Evolutionary conservation across 2,113 vertebrate genomes (phyloP), one percentile per base, ranked within the genome.

Genomic region (Aythya baeri): DNA sequence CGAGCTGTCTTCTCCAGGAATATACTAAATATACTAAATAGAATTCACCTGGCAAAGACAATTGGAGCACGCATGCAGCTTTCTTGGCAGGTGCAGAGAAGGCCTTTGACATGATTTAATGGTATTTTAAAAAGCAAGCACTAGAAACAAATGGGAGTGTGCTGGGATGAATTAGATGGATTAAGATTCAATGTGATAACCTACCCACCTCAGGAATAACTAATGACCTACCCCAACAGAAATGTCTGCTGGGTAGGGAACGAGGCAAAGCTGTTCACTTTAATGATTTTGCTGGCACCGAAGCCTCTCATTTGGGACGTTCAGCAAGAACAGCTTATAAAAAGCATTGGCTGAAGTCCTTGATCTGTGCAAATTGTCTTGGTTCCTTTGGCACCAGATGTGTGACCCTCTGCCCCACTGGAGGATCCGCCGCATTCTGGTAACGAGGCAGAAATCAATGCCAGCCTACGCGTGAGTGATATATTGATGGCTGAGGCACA

Each of bases 151-250:
- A 96, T 76, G 94, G 71, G 77, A 82, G 77, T 92, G 74, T 38
- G 38, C 74, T 88, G 94, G 93, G 94, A 89, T 91, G 88, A 93
- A 96, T 96, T 96, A 97, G 94, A 76, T 91, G 83, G 92, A 96
- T 96, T 96, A 94, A 92, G 93, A 93, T 95, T 93, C 92, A 75
- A 86, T 96, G 83, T 0, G 91, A 95, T 96, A 96, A 95, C 93
- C 94, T 89, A 93, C 94, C 73, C 87, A 96, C 86, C 92, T 92
- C 88, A 83, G 92, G 94, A 92, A 92, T 96, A 96, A 94, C 83
- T 94, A 93, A 97, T 93, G 94, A 95, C 93, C 88, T 94, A 87
- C 59, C 86, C 77, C 46, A 79, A 84, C 67, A 93, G 94, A 91
- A 94, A 93, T 91, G 86, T 89, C 83, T 96, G 77, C 86, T 96